Percentiles rank a stretch among this genome's conserved stretches.
Evolutionary conservation across 2,888 invertebrate species (phyloP).

Genomic region (Epinotia demarniana): DNA sequence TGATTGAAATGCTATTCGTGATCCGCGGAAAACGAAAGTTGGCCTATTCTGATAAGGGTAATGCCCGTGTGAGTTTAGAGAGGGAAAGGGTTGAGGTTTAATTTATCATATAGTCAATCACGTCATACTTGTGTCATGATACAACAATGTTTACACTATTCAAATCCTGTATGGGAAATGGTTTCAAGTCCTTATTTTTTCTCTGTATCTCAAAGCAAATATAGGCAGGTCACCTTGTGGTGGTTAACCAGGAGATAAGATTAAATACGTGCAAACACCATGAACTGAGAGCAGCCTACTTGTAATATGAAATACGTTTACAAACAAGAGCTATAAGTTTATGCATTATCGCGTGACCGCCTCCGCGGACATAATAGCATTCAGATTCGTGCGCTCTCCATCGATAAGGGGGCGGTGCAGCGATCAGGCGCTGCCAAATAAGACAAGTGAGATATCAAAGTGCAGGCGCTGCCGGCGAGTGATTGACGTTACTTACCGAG

Average conservation of each 20-base stretch:
- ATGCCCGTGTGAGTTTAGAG: constrained; percentile 18
- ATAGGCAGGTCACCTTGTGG: constrained; percentile 57
- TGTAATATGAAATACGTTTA: constrained; percentile 51
- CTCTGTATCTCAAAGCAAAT: constrained; percentile 56
- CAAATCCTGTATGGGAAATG: constrained; percentile 29
- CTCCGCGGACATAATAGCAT: constrained; percentile 55
- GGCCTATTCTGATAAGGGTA: constrained; percentile 20
- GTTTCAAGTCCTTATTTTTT: constrained; percentile 30
- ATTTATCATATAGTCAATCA: neutral
- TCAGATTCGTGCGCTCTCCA: constrained; percentile 58
- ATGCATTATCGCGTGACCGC: constrained; percentile 57
- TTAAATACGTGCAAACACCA: constrained; percentile 35
- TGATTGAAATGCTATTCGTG: constrained; percentile 45
- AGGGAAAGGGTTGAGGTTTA: constrained; percentile 3
- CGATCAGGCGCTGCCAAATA: constrained; percentile 72
- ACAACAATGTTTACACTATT: neutral
- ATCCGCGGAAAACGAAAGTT: constrained; percentile 44
- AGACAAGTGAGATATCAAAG: constrained; percentile 66
- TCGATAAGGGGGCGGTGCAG: constrained; percentile 56
- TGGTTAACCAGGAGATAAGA: constrained; percentile 45
- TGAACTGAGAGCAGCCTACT: constrained; percentile 19
- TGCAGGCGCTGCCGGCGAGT: constrained; percentile 62
- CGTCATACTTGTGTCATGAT: neutral
- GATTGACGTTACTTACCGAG: constrained; percentile 74
- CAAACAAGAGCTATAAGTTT: constrained; percentile 52